Conservation (phyloP, 1,140 invertebrate species). For the Bursaphelenchus mucronatus region DNA sequence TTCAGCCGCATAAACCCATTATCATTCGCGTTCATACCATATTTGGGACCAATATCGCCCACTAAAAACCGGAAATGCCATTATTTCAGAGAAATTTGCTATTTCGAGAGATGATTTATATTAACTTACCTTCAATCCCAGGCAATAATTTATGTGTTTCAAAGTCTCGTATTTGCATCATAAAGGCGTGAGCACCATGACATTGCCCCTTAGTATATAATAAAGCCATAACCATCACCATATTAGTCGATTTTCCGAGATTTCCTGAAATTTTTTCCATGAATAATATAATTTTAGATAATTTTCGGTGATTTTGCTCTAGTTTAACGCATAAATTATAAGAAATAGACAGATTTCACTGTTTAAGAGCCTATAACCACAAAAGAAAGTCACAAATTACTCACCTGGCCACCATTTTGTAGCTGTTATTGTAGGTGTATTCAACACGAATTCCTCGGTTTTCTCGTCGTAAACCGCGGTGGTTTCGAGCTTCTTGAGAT, state of each 20-base stretch:
- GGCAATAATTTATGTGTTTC: conserved; percentile 78
- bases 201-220: conserved; percentile 76
- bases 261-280: conserved; percentile 61
- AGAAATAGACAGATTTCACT: too few species aligned
- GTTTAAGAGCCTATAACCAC: conserved; percentile 62
- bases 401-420: conserved; percentile 75
- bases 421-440: conserved; percentile 78
- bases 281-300: too few species aligned
- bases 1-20: conserved; percentile 67
- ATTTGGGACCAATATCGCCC: conserved; percentile 78
- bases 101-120: background rate
- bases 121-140: conserved; percentile 63
- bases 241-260: conserved; percentile 86
- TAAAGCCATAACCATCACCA: conserved; percentile 78
- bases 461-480: conserved; percentile 78
- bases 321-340: too few species aligned
- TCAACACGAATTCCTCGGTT: conserved; percentile 78
- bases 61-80: conserved; percentile 72
- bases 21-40: conserved; percentile 61
- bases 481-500: conserved; percentile 82
- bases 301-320: too few species aligned
- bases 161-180: conserved; percentile 80
- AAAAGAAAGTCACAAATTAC: conserved; percentile 69
- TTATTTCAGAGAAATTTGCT: too few species aligned
- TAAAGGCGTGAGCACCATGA: conserved; percentile 84